Evolutionary conservation across 1,140 invertebrate species (phyloP), one percentile per base, ranked within the genome.

Genomic region (Sycobia sp.): DNA sequence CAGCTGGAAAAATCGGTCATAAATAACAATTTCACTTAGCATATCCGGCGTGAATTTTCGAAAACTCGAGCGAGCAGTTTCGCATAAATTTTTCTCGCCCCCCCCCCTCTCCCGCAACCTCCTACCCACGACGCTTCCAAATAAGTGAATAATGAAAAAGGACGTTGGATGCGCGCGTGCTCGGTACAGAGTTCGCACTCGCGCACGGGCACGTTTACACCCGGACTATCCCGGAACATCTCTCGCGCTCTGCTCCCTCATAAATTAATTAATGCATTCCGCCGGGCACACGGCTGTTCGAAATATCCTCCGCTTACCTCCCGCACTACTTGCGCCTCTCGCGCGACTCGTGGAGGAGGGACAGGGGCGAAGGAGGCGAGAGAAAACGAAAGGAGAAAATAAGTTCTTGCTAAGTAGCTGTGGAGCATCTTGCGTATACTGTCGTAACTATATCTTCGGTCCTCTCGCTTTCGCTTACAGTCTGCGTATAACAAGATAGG

Each of bases 91-190:
- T 56, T 55, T n/a, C 23, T 25, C 27, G 18, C 16, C 36, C 23
- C 27, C 1, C 20, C 0, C 50, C 1, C 32, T 3, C 32, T 36
- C 14, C 44, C 25, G n/a, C n/a, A n/a, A n/a, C n/a, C n/a, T n/a
- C n/a, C n/a, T n/a, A 14, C n/a, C 13, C 3, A 18, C 20, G 22
- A 3, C 20, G 34, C 34, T 54, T 36, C n/a, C 23, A 54, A 54
- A 54, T 54, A 34, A 56, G 38, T 43, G 38, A 55, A 55, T 55
- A 55, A 56, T 44, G 54, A 56, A 44, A 44, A 41, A n/a, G 23
- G 39, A 9, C 13, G 27, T 22, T 27, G 22, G 51, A 23, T 20
- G 3, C 32, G n/a, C n/a, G n/a, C n/a, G n/a, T n/a, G n/a, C n/a
- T n/a, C n/a, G n/a, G n/a, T n/a, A n/a, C n/a, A n/a, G n/a, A n/a